phyloP scores from a whole-genome alignment of 2,113 vertebrate species.

The Seriola aureovittata region DNA sequence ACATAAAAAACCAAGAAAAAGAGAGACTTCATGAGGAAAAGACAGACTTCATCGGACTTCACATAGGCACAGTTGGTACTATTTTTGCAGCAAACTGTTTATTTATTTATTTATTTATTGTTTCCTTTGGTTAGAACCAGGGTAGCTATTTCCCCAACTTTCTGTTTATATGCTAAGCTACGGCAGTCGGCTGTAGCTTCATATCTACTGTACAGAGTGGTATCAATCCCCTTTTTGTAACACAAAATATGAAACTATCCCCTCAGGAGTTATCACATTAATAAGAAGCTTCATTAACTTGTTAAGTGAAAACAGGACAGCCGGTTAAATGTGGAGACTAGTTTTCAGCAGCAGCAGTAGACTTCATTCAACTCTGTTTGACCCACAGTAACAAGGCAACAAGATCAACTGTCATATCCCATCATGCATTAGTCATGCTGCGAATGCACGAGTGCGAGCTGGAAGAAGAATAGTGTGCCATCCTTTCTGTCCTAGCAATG shows the following conservation, averaged over 20 bases:
- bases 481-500: not conserved
- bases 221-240: too few species aligned
- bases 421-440: conserved; percentile 22
- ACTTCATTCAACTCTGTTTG: conserved; percentile 5
- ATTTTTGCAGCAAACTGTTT: too few species aligned
- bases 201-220: too few species aligned
- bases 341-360: not conserved
- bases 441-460: conserved; percentile 20
- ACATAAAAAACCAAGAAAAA: too few species aligned
- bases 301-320: not conserved
- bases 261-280: not conserved
- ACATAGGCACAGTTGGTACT: too few species aligned
- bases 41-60: too few species aligned
- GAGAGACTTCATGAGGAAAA: too few species aligned
- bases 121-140: too few species aligned
- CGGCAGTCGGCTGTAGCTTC: too few species aligned
- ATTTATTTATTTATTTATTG: too few species aligned
- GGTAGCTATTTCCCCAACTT: too few species aligned
- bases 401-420: conserved; percentile 28
- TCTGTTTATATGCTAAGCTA: too few species aligned
- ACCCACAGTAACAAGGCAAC: conserved; percentile 20
- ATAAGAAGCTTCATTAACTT: not conserved
- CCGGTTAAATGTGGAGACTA: not conserved
- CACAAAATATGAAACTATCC: not conserved
- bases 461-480: conserved; percentile 3